These are phyloP conservation scores for Phrynocephalus guinanensis DNA, from an alignment of 2,797 vertebrate genomes.

Conservation along the genomic window DNA sequence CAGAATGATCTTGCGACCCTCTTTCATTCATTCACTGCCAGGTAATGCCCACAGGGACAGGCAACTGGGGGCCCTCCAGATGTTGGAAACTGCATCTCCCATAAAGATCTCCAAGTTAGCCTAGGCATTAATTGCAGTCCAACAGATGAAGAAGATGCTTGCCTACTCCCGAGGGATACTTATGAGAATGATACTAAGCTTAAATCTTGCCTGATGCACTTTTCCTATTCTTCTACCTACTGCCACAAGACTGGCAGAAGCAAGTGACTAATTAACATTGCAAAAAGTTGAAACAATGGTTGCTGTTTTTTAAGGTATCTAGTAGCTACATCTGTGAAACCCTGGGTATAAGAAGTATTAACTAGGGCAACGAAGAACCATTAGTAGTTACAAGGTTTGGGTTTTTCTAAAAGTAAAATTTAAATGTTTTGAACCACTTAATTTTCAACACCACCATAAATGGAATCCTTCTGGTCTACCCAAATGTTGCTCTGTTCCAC, in stretches of 20 bases:
- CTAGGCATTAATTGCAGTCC: background rate
- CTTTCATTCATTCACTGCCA: background rate
- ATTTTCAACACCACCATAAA: background rate
- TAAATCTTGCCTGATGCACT: no score
- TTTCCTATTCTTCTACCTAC: no score
- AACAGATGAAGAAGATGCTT: no score
- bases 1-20: background rate
- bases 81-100: no score
- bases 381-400: no score
- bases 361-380: background rate
- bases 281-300: background rate
- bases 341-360: background rate
- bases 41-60: background rate
- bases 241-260: background rate
- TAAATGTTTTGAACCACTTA: background rate
- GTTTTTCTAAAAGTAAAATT: background rate
- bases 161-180: no score
- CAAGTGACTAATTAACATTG: background rate
- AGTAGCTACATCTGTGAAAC: background rate
- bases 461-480: background rate
- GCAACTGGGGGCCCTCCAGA: background rate
- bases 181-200: background rate
- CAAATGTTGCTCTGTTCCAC: background rate
- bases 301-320: background rate
- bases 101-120: background rate